These are phyloP conservation scores for Tipula helvola DNA, from an alignment of 2,888 invertebrate genomes.

Conservation along the genomic window DNA sequence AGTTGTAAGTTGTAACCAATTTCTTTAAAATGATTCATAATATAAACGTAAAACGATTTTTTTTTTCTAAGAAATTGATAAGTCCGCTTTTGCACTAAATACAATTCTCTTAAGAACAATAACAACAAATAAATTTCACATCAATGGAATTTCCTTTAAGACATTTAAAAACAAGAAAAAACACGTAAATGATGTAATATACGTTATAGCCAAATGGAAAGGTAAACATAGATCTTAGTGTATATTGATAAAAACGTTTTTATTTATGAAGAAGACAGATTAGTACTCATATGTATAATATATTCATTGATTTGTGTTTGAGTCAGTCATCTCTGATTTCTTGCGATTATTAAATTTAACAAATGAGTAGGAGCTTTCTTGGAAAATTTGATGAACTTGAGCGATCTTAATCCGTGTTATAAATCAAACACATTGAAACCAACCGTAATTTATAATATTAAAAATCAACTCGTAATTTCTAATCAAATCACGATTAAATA, in stretches of 20 bases:
- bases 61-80: background rate
- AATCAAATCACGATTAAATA: background rate
- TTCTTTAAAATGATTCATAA: background rate
- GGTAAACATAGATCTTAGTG: background rate
- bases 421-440: background rate
- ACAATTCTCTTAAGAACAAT: background rate
- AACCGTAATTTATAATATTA: background rate
- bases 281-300: background rate
- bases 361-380: background rate
- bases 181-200: background rate
- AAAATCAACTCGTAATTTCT: background rate
- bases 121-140: background rate
- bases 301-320: background rate
- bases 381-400: background rate
- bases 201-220: background rate
- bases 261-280: no score
- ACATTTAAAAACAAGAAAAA: background rate
- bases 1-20: background rate
- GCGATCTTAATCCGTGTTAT: background rate
- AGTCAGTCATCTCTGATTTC: background rate
- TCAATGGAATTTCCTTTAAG: background rate
- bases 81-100: background rate
- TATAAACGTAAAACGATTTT: background rate
- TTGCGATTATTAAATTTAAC: background rate
- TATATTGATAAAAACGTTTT: no score